phyloP scores from a whole-genome alignment of 2,888 invertebrate species.

The Spatulosminthurus flaviceps region DNA sequence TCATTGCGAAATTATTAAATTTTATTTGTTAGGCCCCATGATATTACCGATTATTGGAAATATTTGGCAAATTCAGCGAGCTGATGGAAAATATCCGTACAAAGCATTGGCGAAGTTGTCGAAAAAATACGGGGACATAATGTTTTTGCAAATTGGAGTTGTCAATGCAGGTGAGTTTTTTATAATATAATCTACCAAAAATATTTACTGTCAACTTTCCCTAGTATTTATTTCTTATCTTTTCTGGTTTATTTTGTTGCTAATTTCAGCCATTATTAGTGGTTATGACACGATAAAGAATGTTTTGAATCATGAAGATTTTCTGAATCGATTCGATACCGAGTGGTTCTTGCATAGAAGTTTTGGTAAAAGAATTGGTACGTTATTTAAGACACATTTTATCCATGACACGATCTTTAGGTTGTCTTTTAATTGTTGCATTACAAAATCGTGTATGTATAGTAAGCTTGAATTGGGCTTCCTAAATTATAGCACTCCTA shows the following conservation, averaged over 20 bases:
- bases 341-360: conserved; percentile 5
- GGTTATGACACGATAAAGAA: conserved; percentile 70
- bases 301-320: conserved; percentile 72
- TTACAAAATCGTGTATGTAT: too few species aligned
- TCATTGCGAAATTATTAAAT: too few species aligned
- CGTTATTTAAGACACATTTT: not conserved
- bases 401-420: not conserved
- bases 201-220: not conserved
- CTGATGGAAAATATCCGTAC: not conserved
- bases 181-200: not conserved
- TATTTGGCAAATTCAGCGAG: not conserved
- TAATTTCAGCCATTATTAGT: conserved; percentile 68
- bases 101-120: not conserved
- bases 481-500: too few species aligned
- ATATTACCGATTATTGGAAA: not conserved
- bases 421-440: too few species aligned
- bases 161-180: not conserved
- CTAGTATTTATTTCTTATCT: too few species aligned
- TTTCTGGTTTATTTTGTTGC: too few species aligned
- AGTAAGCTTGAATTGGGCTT: too few species aligned
- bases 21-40: not conserved
- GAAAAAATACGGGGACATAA: conserved; percentile 1
- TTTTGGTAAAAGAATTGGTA: conserved; percentile 24
- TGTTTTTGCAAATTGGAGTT: not conserved
- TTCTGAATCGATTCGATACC: conserved; percentile 75